Evolutionary conservation across 2,888 invertebrate species (phyloP).

Genomic region (Ophioninae sp.): DNA sequence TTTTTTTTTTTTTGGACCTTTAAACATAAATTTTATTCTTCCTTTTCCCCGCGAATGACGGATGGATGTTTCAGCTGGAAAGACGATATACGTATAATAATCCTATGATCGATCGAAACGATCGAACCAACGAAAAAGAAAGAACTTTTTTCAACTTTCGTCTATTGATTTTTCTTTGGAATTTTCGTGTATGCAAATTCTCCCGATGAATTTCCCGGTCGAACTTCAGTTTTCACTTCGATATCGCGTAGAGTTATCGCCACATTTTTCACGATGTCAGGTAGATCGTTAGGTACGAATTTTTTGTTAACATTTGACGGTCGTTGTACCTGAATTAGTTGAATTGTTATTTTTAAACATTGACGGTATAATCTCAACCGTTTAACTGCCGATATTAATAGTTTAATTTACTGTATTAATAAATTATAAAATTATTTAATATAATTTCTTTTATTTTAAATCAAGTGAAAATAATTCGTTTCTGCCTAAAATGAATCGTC

Average conservation of each 20-base stretch:
- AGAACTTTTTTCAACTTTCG: slow-evolving; percentile 8
- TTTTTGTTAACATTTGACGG: no score
- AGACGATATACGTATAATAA: slow-evolving; percentile 17
- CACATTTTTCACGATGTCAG: background rate
- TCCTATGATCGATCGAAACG: slow-evolving; percentile 45
- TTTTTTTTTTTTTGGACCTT: slow-evolving; percentile 8
- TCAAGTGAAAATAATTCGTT: no score
- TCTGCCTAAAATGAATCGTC: no score
- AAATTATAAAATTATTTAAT: no score
- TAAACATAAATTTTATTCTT: slow-evolving; percentile 13
- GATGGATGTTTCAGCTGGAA: slow-evolving; percentile 46
- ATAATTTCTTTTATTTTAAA: no score
- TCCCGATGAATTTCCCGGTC: background rate
- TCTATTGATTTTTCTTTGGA: background rate
- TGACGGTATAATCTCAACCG: no score
- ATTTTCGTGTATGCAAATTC: background rate
- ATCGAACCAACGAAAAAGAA: slow-evolving; percentile 34
- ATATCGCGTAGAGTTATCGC: background rate
- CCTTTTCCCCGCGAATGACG: slow-evolving; percentile 36
- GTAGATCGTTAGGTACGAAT: background rate
- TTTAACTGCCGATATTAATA: no score
- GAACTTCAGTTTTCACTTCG: background rate
- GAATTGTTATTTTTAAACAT: no score
- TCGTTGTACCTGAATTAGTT: no score
- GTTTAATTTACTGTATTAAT: no score